These are phyloP conservation scores for Macaria liturata DNA, from an alignment of 2,888 invertebrate species.

Conservation along the genomic window DNA sequence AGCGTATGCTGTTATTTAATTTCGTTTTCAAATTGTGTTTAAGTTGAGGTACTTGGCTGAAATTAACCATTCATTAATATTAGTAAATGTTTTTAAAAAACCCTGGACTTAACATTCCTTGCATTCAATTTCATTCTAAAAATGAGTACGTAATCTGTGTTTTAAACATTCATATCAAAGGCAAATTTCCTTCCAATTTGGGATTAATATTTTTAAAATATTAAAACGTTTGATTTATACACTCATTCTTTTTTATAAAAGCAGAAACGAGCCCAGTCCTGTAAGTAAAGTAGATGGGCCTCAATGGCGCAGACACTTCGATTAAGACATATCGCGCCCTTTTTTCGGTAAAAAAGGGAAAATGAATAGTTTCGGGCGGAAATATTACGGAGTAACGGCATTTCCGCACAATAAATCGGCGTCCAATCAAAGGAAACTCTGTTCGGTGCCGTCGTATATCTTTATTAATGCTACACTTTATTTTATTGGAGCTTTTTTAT, in stretches of 20 bases:
- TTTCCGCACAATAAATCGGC: constrained; percentile 83
- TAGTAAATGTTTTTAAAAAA: too few species aligned
- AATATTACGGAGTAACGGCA: constrained; percentile 82
- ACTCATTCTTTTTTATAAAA: neutral
- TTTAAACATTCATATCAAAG: too few species aligned
- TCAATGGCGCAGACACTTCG: constrained; percentile 53
- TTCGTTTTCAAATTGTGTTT: too few species aligned
- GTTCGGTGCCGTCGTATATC: constrained; percentile 69
- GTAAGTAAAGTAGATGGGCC: constrained; percentile 35
- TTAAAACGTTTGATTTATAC: too few species aligned
- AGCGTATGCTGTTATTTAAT: too few species aligned
- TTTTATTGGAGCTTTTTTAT: constrained; percentile 79
- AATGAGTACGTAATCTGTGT: too few species aligned
- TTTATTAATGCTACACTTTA: constrained; percentile 80
- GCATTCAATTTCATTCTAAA: too few species aligned
- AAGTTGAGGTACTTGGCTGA: too few species aligned
- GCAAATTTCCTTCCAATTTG: too few species aligned
- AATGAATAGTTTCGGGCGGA: constrained; percentile 79
- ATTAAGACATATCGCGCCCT: constrained; percentile 82
- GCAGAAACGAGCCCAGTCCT: constrained; percentile 5
- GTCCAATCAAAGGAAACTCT: constrained; percentile 80
- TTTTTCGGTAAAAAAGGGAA: constrained; percentile 80
- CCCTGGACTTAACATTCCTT: too few species aligned
- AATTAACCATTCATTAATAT: too few species aligned
- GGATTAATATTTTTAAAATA: too few species aligned